phyloP scores from a whole-genome alignment of 2,797 vertebrate species.

The Acanthiza pusilla region DNA sequence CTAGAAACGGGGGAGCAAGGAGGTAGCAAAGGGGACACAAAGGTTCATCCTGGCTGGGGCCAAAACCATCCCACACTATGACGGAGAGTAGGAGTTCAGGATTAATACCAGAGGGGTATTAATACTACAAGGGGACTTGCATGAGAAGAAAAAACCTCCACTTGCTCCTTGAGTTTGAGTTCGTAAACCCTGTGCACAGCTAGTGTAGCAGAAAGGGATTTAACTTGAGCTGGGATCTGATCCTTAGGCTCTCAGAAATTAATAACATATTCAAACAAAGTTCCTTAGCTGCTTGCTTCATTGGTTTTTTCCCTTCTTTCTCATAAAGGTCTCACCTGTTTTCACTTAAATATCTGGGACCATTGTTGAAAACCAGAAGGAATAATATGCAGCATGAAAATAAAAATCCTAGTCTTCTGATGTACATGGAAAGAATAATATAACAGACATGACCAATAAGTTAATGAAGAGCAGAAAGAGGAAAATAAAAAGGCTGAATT shows the following conservation, averaged over 20 bases:
- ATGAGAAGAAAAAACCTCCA: background rate
- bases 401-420: background rate
- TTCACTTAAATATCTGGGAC: background rate
- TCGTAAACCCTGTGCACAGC: background rate
- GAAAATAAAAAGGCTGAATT: background rate
- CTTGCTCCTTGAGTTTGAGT: background rate
- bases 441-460: background rate
- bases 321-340: background rate
- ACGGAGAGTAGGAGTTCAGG: background rate
- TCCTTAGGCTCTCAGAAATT: background rate
- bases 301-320: background rate
- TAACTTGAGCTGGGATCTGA: background rate
- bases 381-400: background rate
- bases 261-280: background rate
- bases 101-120: background rate
- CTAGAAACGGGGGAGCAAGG: accelerated
- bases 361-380: background rate
- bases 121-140: background rate
- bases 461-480: background rate
- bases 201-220: background rate
- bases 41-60: background rate
- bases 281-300: background rate
- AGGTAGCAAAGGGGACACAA: background rate
- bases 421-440: background rate
- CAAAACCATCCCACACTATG: background rate